Conservation (phyloP, 2,888 invertebrate species). For the Halocaridina rubra region DNA sequence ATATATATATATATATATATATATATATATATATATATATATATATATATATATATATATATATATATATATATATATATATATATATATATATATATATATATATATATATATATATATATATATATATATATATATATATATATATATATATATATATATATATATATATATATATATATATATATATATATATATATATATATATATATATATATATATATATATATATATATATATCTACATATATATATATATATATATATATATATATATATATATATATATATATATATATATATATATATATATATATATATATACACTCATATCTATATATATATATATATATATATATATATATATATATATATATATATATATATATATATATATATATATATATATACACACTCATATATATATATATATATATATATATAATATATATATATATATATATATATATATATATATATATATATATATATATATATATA, state of each 20-base stretch:
- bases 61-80: background rate
- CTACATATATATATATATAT: background rate
- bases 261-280: no score
- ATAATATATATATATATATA: background rate
- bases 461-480: background rate
- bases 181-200: background rate
- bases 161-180: background rate
- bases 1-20: background rate
- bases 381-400: background rate
- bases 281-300: background rate
- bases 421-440: background rate
- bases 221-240: no score
- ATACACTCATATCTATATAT: background rate
- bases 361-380: background rate
- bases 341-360: background rate
- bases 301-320: background rate
- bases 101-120: conserved; percentile 5
- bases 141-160: background rate
- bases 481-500: background rate
- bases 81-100: background rate
- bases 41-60: background rate
- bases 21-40: background rate
- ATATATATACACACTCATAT: background rate
- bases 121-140: background rate
- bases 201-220: no score